Evolutionary conservation across 2,113 vertebrate species (phyloP).

Genomic region (Carlito syrichta): DNA sequence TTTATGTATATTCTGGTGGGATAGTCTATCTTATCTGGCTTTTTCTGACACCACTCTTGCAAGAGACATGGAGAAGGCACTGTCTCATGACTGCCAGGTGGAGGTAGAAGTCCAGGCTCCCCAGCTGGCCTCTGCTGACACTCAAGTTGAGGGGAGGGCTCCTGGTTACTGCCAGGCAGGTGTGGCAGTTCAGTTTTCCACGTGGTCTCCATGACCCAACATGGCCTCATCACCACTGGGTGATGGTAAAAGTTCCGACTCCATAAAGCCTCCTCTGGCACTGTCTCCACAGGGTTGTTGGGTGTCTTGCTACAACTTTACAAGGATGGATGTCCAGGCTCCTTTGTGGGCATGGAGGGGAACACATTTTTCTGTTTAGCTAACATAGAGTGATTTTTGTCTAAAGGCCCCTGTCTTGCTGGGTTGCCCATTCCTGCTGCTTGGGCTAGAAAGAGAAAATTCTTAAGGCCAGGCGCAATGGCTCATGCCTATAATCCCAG

Average conservation of each 20-base stretch:
- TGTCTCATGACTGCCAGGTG: background rate
- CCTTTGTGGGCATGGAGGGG: background rate
- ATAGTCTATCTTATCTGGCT: background rate
- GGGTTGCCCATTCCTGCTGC: background rate
- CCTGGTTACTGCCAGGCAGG: too few relatives aligned
- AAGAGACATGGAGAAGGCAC: background rate
- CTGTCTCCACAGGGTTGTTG: background rate
- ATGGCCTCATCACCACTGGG: background rate
- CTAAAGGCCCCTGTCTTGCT: background rate
- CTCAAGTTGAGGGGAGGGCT: background rate
- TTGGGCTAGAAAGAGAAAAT: background rate
- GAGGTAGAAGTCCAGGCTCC: background rate
- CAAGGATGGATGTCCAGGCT: background rate
- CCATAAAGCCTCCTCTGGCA: background rate
- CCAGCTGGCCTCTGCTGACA: too few relatives aligned
- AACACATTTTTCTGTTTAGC: background rate
- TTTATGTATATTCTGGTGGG: background rate
- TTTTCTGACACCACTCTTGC: background rate
- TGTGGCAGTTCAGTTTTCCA: too few relatives aligned
- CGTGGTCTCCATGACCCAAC: background rate
- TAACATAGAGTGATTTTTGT: background rate
- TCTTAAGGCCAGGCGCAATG: too few relatives aligned
- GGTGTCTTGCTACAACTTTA: background rate
- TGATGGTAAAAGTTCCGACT: background rate
- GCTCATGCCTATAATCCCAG: too few relatives aligned